Conservation (phyloP, 2,797 vertebrate genomes). For the Pteropus rufus region DNA sequence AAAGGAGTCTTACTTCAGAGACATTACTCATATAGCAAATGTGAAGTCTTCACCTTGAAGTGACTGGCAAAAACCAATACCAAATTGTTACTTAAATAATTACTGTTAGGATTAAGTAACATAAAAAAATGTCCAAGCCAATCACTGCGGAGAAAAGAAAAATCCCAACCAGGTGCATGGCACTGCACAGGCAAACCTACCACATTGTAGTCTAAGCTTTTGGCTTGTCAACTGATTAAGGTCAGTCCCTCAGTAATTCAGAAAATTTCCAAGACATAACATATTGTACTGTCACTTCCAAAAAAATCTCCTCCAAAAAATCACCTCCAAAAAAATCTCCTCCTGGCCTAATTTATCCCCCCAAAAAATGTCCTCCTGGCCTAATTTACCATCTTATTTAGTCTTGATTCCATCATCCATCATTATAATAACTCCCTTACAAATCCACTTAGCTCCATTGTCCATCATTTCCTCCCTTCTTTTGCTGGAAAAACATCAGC, state of each 20-base stretch:
- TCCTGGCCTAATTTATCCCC: not conserved
- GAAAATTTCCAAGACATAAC: not conserved
- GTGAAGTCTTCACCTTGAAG: not conserved
- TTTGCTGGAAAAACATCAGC: not conserved
- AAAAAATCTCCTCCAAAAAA: no score
- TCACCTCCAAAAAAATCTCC: not conserved
- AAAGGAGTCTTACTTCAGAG: not conserved
- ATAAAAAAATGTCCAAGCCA: not conserved
- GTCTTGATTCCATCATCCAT: slow-evolving; percentile 15
- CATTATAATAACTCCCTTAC: slow-evolving; percentile 21
- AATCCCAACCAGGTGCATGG: not conserved
- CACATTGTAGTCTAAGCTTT: not conserved
- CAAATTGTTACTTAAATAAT: not conserved
- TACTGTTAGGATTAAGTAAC: not conserved
- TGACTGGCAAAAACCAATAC: not conserved
- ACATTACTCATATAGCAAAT: not conserved
- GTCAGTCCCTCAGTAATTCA: not conserved
- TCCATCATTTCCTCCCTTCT: not conserved
- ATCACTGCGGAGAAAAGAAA: not conserved
- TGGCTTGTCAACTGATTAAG: not conserved
- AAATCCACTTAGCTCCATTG: not conserved
- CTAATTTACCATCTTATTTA: not conserved
- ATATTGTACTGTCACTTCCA: not conserved
- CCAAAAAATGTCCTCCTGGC: not conserved
- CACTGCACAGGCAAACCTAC: not conserved